Conservation (phyloP, 2,797 vertebrate species). For the Schizopygopsis pylzovi region DNA sequence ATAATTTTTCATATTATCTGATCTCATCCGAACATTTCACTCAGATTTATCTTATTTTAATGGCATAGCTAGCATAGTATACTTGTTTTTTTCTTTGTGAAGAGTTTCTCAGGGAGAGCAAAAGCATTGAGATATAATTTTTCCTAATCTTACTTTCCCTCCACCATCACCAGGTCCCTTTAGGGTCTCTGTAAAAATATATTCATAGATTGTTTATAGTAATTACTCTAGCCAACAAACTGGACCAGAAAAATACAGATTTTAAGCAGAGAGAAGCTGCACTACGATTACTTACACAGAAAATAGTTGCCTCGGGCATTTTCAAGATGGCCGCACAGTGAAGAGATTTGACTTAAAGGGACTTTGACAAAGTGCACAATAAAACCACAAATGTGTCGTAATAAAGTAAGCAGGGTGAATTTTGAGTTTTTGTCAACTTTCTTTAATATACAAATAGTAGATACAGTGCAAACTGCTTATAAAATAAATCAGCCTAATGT, state of each 20-base stretch:
- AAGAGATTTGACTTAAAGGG: background rate
- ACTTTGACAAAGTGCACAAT: background rate
- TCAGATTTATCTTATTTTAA: background rate
- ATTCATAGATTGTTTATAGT: background rate
- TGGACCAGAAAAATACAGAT: background rate
- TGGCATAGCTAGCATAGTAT: too few relatives aligned
- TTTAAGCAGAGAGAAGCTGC: background rate
- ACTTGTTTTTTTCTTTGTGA: background rate
- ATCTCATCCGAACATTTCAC: background rate
- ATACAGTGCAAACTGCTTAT: background rate
- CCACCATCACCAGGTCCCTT: background rate
- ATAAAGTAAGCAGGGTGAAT: background rate
- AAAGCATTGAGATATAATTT: background rate
- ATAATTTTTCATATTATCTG: background rate
- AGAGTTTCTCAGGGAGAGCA: background rate
- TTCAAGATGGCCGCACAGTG: background rate
- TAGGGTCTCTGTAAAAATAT: background rate
- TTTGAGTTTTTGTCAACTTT: background rate
- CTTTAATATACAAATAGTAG: background rate
- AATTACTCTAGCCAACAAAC: background rate
- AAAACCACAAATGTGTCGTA: background rate
- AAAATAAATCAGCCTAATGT: constrained; percentile 1
- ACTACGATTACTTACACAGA: background rate
- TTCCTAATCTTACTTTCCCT: background rate
- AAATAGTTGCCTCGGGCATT: background rate